Evolutionary conservation across 2,888 invertebrate species (phyloP).

Genomic region (Heliconius cydno): DNA sequence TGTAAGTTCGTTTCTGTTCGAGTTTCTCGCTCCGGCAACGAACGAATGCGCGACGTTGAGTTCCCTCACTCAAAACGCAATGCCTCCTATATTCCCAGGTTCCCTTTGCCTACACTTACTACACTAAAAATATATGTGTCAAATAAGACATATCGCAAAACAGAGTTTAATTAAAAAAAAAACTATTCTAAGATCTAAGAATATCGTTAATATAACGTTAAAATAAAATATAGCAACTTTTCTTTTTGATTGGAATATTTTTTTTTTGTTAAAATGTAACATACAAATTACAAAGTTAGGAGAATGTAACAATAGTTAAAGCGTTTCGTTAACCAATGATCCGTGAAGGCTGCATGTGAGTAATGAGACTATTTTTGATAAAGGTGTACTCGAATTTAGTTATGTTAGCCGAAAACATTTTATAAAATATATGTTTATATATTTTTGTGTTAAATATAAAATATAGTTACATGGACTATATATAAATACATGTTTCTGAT

Average conservation of each 20-base stretch:
- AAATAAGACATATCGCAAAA: background rate
- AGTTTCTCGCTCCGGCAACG: too few relatives aligned
- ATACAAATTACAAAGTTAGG: slow-evolving; percentile 8
- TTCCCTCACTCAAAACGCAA: background rate
- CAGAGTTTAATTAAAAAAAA: background rate
- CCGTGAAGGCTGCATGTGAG: slow-evolving; percentile 12
- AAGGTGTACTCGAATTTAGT: background rate
- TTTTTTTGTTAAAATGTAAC: background rate
- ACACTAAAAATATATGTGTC: background rate
- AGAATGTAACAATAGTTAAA: slow-evolving; percentile 8
- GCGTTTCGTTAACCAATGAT: slow-evolving; percentile 1
- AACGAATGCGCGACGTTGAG: background rate
- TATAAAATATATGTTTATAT: background rate
- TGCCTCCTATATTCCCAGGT: background rate
- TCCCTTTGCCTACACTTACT: too few relatives aligned
- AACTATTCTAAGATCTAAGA: background rate
- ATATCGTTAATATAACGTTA: background rate
- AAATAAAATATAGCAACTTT: background rate
- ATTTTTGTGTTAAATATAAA: background rate
- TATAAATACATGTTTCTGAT: too few relatives aligned
- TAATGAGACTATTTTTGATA: slow-evolving; percentile 9
- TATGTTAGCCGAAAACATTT: background rate
- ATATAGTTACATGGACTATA: too few relatives aligned
- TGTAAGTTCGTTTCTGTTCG: too few relatives aligned
- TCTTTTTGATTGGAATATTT: background rate